Conservation (phyloP, 2,113 vertebrate genomes). For the Lethenteron reissneri region DNA sequence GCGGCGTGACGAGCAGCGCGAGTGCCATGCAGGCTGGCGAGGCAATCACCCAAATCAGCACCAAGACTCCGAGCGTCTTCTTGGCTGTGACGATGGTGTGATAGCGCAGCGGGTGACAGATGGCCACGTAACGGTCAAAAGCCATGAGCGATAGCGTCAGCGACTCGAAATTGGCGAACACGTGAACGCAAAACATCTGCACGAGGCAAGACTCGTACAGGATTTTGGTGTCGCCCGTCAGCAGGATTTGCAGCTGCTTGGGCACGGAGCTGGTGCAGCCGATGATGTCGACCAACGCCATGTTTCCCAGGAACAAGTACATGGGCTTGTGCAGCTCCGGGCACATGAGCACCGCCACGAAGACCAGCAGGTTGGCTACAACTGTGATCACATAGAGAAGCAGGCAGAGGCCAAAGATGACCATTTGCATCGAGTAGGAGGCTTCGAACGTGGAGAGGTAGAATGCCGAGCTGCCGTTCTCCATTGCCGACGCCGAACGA, state of each 20-base stretch:
- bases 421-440: no score
- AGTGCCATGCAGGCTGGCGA: no score
- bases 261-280: constrained; percentile 21
- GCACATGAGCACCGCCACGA: no score
- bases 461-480: no score
- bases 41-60: no score
- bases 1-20: no score
- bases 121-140: constrained; percentile 29
- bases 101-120: constrained; percentile 32
- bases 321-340: constrained; percentile 15
- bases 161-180: constrained; percentile 29
- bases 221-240: constrained; percentile 18
- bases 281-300: constrained; percentile 18
- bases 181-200: constrained; percentile 45
- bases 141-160: constrained; percentile 33
- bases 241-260: constrained; percentile 22
- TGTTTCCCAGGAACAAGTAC: constrained; percentile 26
- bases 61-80: no score
- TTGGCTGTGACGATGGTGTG: constrained; percentile 15
- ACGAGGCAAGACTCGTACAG: constrained; percentile 25
- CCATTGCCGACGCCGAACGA: no score
- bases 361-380: no score
- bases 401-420: no score
- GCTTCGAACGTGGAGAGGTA: no score
- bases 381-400: no score